Percentiles rank a stretch among this genome's conserved stretches.
Evolutionary conservation across 2,888 invertebrate species (phyloP).

Genomic region (Agrochola lota): DNA sequence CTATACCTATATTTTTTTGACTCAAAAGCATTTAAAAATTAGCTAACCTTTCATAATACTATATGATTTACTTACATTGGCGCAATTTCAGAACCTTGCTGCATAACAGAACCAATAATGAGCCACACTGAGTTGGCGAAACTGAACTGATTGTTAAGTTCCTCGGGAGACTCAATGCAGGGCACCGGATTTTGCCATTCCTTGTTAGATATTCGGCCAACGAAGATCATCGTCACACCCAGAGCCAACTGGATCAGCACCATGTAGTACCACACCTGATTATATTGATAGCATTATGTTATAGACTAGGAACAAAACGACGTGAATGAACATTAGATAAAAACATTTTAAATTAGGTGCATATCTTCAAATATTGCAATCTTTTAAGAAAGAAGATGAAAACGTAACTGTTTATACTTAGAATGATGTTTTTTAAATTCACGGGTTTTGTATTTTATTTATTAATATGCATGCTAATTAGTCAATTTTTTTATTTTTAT

Average conservation of each 20-base stretch:
- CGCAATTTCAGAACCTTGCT: conserved; percentile 97
- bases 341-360: background rate
- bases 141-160: conserved; percentile 95
- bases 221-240: conserved; percentile 94
- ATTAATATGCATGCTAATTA: no score
- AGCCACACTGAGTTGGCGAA: conserved; percentile 97
- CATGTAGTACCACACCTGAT: conserved; percentile 95
- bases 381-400: background rate
- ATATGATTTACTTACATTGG: conserved; percentile 92
- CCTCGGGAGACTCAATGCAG: conserved; percentile 95
- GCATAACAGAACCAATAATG: conserved; percentile 95
- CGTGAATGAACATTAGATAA: background rate
- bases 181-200: conserved; percentile 97
- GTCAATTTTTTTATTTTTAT: no score
- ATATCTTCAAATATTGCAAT: background rate
- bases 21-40: background rate
- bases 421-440: background rate
- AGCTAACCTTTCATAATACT: background rate
- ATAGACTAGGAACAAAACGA: background rate
- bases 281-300: conserved; percentile 15
- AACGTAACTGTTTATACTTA: no score
- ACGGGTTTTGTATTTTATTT: no score
- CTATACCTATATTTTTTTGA: background rate
- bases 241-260: conserved; percentile 94
- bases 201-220: conserved; percentile 95